phyloP scores from a whole-genome alignment of 2,113 vertebrate species.

The Myocastor coypus region DNA sequence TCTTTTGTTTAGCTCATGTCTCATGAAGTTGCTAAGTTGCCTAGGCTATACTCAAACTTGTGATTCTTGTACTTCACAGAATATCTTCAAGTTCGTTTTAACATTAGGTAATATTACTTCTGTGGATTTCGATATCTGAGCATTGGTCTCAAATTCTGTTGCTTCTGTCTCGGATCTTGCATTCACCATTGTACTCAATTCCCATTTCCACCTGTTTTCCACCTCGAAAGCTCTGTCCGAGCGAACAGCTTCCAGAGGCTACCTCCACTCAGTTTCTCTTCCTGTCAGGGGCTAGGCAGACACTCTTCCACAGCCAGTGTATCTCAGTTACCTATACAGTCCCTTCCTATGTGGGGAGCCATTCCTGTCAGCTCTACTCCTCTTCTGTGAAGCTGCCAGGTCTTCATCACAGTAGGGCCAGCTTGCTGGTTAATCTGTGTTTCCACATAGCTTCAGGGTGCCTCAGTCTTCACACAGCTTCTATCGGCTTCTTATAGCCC shows the following conservation, averaged over 20 bases:
- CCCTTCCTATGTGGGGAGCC: neutral
- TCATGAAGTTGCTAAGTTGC: neutral
- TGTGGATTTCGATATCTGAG: neutral
- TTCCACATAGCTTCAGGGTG: neutral
- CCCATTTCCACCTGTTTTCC: neutral
- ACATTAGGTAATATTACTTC: neutral
- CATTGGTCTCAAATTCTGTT: neutral
- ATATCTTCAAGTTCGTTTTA: neutral
- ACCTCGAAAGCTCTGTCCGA: neutral
- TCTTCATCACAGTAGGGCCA: neutral
- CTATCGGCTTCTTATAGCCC: neutral
- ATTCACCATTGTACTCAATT: neutral
- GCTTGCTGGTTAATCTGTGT: neutral
- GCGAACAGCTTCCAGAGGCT: neutral
- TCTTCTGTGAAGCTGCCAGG: neutral
- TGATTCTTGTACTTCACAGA: neutral
- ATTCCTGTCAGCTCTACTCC: neutral
- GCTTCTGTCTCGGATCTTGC: neutral
- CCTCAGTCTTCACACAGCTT: neutral
- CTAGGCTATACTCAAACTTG: neutral
- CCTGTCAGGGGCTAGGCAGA: neutral
- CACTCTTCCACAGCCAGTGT: neutral
- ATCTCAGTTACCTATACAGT: neutral
- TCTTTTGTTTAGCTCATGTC: neutral
- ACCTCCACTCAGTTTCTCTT: neutral